A percentile compares a stretch with the other conserved stretches of the same genome.
Conservation (phyloP, 2,113 vertebrate genomes). For the Cervus canadensis region DNA sequence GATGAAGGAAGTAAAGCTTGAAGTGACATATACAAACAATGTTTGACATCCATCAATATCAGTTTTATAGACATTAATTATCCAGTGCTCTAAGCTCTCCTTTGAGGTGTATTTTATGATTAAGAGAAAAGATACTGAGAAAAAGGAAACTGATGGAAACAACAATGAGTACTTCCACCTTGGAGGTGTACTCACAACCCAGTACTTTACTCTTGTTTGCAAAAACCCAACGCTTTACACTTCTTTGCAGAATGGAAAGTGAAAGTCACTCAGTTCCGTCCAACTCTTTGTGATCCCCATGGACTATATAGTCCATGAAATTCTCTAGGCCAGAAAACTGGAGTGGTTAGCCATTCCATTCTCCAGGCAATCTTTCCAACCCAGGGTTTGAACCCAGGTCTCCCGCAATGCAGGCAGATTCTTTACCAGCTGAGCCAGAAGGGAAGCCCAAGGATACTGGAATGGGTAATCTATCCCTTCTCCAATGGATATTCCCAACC, state of each 20-base stretch:
- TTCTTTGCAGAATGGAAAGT: background rate
- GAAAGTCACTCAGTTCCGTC: background rate
- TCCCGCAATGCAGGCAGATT: background rate
- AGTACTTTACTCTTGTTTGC: background rate
- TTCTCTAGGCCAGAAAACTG: background rate
- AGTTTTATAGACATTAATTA: constrained; percentile 50
- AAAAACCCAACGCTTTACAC: background rate
- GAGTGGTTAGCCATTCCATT: background rate
- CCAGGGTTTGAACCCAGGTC: background rate
- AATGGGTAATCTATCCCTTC: background rate
- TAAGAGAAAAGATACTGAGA: background rate
- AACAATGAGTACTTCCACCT: background rate
- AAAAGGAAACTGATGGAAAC: constrained; percentile 8
- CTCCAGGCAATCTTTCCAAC: background rate
- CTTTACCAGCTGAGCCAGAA: background rate
- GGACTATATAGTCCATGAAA: background rate
- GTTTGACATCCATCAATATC: constrained; percentile 31
- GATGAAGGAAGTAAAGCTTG: constrained; percentile 41
- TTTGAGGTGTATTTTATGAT: constrained; percentile 30
- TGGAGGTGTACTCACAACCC: background rate
- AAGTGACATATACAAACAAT: constrained; percentile 15
- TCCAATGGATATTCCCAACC: background rate
- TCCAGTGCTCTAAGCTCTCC: background rate
- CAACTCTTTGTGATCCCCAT: background rate
- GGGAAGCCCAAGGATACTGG: background rate